phyloP scores from a whole-genome alignment of 2,113 vertebrate genomes.

The Lycaon pictus region DNA sequence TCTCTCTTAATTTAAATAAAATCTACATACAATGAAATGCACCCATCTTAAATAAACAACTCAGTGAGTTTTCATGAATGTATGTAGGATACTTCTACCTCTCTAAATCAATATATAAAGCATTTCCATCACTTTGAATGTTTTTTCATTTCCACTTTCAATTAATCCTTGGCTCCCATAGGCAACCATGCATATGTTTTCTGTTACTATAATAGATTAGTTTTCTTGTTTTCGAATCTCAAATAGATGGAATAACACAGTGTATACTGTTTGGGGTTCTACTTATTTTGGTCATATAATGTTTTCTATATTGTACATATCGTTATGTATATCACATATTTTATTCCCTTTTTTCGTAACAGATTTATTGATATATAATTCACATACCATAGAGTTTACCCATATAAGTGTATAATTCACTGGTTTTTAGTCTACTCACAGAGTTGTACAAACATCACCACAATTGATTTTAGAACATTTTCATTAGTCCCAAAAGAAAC shows the following conservation, averaged over 20 bases:
- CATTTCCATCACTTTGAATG: conserved; percentile 22
- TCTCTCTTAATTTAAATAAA: conserved; percentile 34
- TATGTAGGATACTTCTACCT: background rate
- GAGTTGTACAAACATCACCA: background rate
- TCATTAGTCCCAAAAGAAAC: background rate
- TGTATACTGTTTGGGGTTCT: background rate
- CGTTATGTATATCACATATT: background rate
- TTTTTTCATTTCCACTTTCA: conserved; percentile 46
- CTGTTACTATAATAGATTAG: background rate
- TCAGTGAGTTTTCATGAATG: conserved; percentile 14
- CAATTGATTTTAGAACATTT: conserved; percentile 9
- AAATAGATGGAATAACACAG: background rate
- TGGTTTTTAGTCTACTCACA: background rate
- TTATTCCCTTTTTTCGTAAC: background rate
- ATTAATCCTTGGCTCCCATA: background rate
- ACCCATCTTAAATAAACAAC: conserved; percentile 1
- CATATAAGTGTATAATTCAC: background rate
- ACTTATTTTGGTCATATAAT: conserved; percentile 29
- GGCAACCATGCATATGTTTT: background rate
- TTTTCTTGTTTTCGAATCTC: conserved; percentile 41
- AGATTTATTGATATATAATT: conserved; percentile 23
- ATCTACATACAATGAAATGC: conserved; percentile 12
- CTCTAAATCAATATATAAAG: conserved; percentile 44
- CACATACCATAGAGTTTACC: background rate
- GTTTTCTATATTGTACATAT: background rate